Evolutionary conservation across 2,113 vertebrate species (phyloP), one percentile per base, ranked within the genome.

Genomic region (Amia ocellicauda): DNA sequence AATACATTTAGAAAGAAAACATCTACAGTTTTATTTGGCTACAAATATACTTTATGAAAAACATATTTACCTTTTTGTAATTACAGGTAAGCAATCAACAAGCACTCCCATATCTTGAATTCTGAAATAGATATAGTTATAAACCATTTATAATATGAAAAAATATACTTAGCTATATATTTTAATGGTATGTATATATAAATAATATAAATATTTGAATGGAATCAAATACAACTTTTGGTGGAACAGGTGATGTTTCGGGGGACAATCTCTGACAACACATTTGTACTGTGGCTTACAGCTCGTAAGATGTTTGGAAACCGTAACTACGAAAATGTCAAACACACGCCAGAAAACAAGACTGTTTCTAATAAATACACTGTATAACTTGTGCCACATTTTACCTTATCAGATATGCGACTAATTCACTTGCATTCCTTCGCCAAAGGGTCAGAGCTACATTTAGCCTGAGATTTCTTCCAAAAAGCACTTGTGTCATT

Each of bases 371-470:
- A 2, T 8, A 27, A 47, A 20, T n/a, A 53, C 4, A 53, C 51
- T 23, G 3, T 53, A 22, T 3, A 19, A 14, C 4, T 16, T 47
- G 10, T 47, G 13, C 8, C n/a, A 17, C 4, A 47, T 8, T 83
- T 89, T 89, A 95, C 94, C 91, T 96, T 62, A 95, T 76, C 77
- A 98, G 89, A 69, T 94, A 98, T 61, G 93, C 92, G 78, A 96
- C 78, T 63, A 97, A 82, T 74, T 98, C 94, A 76, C 88, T 93
- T 74, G 92, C 82, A 81, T 91, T 95, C 86, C 91, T 91, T 78
- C 86, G 85, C 95, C 94, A 97, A 66, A 97, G 81, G 1, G 93
- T 95, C 78, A 93, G 88, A 80, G 93, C 94, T 75, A 97, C 93
- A 17, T 93, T 96, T 58, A 98, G 77, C 69, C 90, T 88, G 67